These are phyloP conservation scores for Brachionus manjavacas DNA, from an alignment of 1,140 invertebrate genomes.

Conservation along the genomic window DNA sequence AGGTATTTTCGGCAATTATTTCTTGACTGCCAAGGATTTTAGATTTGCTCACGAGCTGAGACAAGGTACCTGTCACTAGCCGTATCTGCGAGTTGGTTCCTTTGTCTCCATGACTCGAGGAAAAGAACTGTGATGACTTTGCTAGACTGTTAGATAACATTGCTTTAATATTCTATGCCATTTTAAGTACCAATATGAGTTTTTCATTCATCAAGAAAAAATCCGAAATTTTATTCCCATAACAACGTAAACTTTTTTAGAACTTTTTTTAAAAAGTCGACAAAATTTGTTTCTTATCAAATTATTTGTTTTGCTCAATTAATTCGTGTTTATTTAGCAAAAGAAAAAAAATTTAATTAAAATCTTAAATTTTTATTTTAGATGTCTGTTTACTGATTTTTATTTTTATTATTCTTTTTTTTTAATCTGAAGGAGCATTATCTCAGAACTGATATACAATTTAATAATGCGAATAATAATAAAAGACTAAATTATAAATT, in stretches of 20 bases:
- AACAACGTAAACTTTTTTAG: conserved; percentile 16
- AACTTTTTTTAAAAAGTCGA: neutral
- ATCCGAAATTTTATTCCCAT: neutral
- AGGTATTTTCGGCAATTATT: neutral
- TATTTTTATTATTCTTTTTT: no score
- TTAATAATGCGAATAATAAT: no score
- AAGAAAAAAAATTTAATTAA: no score
- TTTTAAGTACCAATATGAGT: neutral
- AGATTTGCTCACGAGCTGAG: neutral
- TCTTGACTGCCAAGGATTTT: neutral
- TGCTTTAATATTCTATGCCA: neutral
- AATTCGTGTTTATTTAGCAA: no score
- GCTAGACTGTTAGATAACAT: conserved; percentile 15
- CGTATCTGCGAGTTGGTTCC: neutral
- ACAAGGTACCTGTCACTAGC: neutral
- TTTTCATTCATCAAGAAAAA: neutral
- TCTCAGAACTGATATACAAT: no score
- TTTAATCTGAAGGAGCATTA: no score
- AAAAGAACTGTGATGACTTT: neutral
- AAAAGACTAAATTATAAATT: no score
- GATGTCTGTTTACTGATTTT: no score
- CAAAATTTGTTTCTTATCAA: neutral
- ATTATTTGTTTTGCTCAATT: no score
- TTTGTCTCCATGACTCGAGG: neutral
- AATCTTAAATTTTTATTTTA: no score